phyloP scores from a whole-genome alignment of 2,888 invertebrate species.

The Junonia oenone region DNA sequence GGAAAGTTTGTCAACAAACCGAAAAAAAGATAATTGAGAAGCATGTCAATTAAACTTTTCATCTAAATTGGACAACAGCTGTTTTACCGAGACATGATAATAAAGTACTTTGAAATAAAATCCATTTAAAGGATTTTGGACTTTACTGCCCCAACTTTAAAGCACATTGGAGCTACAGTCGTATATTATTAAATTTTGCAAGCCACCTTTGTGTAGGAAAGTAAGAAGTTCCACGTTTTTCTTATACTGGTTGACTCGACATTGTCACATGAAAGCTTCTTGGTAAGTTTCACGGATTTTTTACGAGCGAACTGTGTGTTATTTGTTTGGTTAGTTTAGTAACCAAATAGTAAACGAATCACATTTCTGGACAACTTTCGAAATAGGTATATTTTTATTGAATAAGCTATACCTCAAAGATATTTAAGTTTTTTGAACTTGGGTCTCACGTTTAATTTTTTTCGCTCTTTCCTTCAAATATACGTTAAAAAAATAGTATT shows the following conservation, averaged over 20 bases:
- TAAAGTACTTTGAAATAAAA: conserved; percentile 6
- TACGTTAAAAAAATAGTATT: too few species aligned
- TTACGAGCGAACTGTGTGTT: not conserved
- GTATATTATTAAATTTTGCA: conserved; percentile 3
- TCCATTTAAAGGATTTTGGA: conserved; percentile 11
- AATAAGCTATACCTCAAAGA: too few species aligned
- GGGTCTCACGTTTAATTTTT: too few species aligned
- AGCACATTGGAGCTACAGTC: conserved; percentile 6
- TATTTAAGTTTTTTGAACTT: too few species aligned
- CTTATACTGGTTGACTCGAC: not conserved
- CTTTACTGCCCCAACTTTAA: conserved; percentile 8
- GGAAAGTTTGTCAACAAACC: not conserved
- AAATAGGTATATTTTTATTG: too few species aligned
- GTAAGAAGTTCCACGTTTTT: conserved; percentile 13
- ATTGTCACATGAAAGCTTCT: not conserved
- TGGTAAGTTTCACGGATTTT: not conserved
- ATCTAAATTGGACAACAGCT: conserved; percentile 17
- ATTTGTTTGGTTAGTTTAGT: too few species aligned
- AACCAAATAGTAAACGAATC: too few species aligned
- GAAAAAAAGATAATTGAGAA: not conserved
- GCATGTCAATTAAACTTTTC: conserved; percentile 4
- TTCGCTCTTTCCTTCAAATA: too few species aligned
- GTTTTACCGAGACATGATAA: conserved; percentile 12
- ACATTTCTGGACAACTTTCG: too few species aligned
- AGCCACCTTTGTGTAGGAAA: conserved; percentile 4